Evolutionary conservation across 2,113 vertebrate species (phyloP).

Genomic region (Ailuropoda melanoleuca): DNA sequence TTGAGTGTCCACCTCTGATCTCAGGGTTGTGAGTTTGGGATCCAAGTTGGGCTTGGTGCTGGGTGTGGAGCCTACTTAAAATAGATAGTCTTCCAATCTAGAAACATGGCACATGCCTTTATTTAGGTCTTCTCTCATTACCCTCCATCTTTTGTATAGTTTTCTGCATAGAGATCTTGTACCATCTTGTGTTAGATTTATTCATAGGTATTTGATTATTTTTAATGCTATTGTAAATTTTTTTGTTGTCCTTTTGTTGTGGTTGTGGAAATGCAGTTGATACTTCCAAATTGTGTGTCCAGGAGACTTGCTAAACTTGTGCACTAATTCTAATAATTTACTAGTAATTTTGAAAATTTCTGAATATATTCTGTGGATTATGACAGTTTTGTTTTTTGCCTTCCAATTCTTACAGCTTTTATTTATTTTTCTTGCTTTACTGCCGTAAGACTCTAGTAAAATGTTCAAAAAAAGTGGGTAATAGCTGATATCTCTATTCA

Average conservation of each 20-base stretch:
- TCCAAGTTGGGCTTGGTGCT: neutral
- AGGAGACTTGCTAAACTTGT: neutral
- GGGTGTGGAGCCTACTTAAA: neutral
- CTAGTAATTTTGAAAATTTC: neutral
- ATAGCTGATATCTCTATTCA: neutral
- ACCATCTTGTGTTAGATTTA: neutral
- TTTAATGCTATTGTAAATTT: neutral
- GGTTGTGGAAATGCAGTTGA: neutral
- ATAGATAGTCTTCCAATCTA: neutral
- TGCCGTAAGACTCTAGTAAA: neutral
- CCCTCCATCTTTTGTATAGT: neutral
- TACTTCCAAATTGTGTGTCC: neutral
- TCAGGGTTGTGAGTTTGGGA: neutral
- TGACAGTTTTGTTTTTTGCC: neutral
- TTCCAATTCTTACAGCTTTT: neutral
- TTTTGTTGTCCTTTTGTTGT: neutral
- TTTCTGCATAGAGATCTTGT: neutral
- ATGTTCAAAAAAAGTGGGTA: neutral
- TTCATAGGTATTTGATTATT: neutral
- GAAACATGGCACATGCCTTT: neutral
- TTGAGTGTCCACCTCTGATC: neutral
- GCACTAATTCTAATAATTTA: neutral
- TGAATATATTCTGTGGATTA: neutral
- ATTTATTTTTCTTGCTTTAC: neutral
- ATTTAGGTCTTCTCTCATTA: neutral